Percentiles rank a stretch among this genome's conserved stretches.
Evolutionary conservation across 2,797 vertebrate genomes (phyloP).

Genomic region (Chloroceryle amazona): DNA sequence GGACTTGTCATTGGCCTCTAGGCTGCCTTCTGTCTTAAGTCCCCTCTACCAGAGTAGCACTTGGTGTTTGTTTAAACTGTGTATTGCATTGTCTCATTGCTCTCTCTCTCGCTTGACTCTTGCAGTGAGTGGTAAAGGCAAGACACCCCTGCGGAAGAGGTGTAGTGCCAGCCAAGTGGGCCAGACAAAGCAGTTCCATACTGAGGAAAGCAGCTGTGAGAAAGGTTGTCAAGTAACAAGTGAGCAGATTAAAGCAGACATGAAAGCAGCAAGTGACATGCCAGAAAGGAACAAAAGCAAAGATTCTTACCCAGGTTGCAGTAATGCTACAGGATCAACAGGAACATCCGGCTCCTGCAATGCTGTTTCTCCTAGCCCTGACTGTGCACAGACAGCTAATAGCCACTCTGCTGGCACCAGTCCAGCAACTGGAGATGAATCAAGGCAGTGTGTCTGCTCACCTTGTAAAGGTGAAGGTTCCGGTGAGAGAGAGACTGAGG

Average conservation of each 20-base stretch:
- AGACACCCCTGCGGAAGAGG: slow-evolving; percentile 91
- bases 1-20: background rate
- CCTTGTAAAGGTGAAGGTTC: slow-evolving; percentile 72
- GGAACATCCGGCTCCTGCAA: slow-evolving; percentile 72
- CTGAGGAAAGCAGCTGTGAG: slow-evolving; percentile 90
- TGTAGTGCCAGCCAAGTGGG: slow-evolving; percentile 75
- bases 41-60: background rate
- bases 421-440: slow-evolving; percentile 60
- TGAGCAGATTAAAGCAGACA: slow-evolving; percentile 98
- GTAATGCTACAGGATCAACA: slow-evolving; percentile 61
- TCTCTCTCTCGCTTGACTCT: slow-evolving; percentile 32
- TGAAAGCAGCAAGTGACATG: slow-evolving; percentile 94
- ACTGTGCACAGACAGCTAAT: slow-evolving; percentile 72
- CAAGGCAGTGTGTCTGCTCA: slow-evolving; percentile 78
- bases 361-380: slow-evolving; percentile 74
- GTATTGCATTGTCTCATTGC: slow-evolving; percentile 23
- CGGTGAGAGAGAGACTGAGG: slow-evolving; percentile 66
- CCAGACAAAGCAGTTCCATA: slow-evolving; percentile 78
- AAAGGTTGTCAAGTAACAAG: slow-evolving; percentile 99
- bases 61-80: slow-evolving; percentile 16
- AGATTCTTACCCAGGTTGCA: slow-evolving; percentile 76
- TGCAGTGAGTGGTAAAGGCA: slow-evolving; percentile 93
- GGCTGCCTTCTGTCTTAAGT: background rate
- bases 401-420: slow-evolving; percentile 57
- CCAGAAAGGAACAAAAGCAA: slow-evolving; percentile 83